Base-by-base conservation (phyloP, 1,140 invertebrate genomes). In the Neodiprion pinetum region DNA sequence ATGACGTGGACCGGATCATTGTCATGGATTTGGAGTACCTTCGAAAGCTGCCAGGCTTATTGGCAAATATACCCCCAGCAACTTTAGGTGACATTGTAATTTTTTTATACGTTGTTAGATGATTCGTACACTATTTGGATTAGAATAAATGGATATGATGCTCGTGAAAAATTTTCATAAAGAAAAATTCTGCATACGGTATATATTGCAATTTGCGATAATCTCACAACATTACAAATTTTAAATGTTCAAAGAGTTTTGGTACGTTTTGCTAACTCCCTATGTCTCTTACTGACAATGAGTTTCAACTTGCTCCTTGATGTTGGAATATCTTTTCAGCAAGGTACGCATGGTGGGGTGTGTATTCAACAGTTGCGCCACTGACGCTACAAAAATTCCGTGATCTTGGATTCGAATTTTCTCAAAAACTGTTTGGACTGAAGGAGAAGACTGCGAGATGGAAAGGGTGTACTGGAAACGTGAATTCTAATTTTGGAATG, bases 401-500 rank as follows among this genome's bases (percentile, higher is more conserved):
- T 28, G 89, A 90, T 69, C 86, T 92, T 1, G 91, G 91, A 12
- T 93, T 92, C 79, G 86, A 90, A 78, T 93, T 93, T 84, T 91
- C 89, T 0, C 89, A 90, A 80, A 90, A 90, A 48, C 90, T 93
- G 67, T 91, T 91, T 78, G 92, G 92, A 0, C 82, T 93, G 61
- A 91, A 91, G 76, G 90, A 91, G 80, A 89, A 90, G 74, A 90
- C 90, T 0, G 90, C 92, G 9, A 83, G 93, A 71, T 95, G 94
- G 94, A 92, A 93, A 83, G 90, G 90, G 40, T 96, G 95, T 87
- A 92, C 94, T 0, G 90, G 90, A 70, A 93, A 93, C 78, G 94
- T 94, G 9, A 95, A 95, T 80, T 91, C 93, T 11, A 93, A 94
- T 80, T 93, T 96, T 83, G 94, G 94, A 9, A 93, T 95, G 85